phyloP scores from a whole-genome alignment of 1,140 invertebrate genomes.

The Hyposmocoma kahamanoa region DNA sequence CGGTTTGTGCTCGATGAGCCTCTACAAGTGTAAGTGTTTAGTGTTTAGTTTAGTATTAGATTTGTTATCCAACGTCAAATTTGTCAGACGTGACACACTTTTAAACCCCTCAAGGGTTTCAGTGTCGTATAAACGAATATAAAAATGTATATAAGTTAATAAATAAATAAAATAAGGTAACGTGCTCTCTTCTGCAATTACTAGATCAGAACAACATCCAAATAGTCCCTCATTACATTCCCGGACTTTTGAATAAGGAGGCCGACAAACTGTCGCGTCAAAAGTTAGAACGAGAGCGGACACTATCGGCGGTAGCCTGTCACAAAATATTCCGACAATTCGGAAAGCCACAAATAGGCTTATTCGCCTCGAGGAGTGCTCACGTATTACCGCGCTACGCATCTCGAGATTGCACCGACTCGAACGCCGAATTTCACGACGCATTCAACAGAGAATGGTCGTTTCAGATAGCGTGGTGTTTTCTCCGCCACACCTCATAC shows the following conservation, averaged over 20 bases:
- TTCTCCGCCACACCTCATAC: slow-evolving; percentile 23
- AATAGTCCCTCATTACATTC: slow-evolving; percentile 26
- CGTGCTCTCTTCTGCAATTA: too few species aligned
- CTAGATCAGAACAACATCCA: too few species aligned
- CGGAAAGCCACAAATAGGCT: slow-evolving; percentile 37
- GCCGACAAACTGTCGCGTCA: slow-evolving; percentile 25
- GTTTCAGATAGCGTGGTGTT: slow-evolving; percentile 37
- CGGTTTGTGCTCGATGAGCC: slow-evolving; percentile 13
- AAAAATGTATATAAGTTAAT: too few species aligned
- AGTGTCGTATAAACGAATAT: too few species aligned
- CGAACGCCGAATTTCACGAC: slow-evolving; percentile 23
- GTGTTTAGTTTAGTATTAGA: too few species aligned
- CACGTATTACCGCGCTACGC: slow-evolving; percentile 36
- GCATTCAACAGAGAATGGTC: slow-evolving; percentile 35
- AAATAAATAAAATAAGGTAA: slow-evolving; percentile 25
- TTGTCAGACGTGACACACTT: too few species aligned
- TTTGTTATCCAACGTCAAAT: too few species aligned
- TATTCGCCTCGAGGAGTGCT: slow-evolving; percentile 40
- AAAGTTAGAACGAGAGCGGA: slow-evolving; percentile 29
- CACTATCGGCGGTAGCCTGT: slow-evolving; percentile 20
- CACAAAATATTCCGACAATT: slow-evolving; percentile 28
- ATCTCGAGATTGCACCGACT: slow-evolving; percentile 25
- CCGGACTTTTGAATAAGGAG: slow-evolving; percentile 15
- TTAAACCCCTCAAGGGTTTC: too few species aligned
- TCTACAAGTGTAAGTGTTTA: slow-evolving; percentile 4